phyloP scores from a whole-genome alignment of 2,888 invertebrate genomes.

The Melitaea athalia region DNA sequence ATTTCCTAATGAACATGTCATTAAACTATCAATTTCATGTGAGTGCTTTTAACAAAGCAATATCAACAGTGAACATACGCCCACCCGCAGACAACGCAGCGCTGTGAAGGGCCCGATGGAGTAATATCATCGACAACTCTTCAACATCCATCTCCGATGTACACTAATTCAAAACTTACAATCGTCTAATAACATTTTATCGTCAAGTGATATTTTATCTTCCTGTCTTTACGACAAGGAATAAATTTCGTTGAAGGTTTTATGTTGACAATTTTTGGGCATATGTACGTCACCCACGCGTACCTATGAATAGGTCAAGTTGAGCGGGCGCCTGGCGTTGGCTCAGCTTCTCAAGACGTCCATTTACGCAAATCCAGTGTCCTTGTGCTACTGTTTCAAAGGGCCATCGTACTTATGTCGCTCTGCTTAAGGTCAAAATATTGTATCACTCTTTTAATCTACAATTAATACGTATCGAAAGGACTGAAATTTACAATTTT shows the following conservation, averaged over 20 bases:
- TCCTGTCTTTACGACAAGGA: slow-evolving; percentile 13
- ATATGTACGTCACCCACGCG: slow-evolving; percentile 46
- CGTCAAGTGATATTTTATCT: slow-evolving; percentile 8
- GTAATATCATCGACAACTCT: slow-evolving; percentile 25
- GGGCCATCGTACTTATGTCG: slow-evolving; percentile 13
- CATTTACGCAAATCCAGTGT: slow-evolving; percentile 54
- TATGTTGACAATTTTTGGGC: slow-evolving; percentile 26
- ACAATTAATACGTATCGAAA: not conserved
- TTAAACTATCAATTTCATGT: not conserved
- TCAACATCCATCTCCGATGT: slow-evolving; percentile 31
- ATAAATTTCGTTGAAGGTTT: slow-evolving; percentile 16
- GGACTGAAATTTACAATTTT: no score
- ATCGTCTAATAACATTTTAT: not conserved
- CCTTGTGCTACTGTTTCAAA: slow-evolving; percentile 31
- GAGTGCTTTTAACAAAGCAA: not conserved
- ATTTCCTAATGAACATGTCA: not conserved
- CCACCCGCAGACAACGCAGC: slow-evolving; percentile 18
- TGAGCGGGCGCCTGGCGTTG: slow-evolving; percentile 51
- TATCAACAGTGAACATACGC: slow-evolving; percentile 11
- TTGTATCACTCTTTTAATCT: not conserved
- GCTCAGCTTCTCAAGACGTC: slow-evolving; percentile 47
- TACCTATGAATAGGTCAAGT: slow-evolving; percentile 61
- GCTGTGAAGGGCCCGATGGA: slow-evolving; percentile 27
- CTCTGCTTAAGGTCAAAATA: slow-evolving; percentile 8
- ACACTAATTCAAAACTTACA: slow-evolving; percentile 12